phyloP scores from a whole-genome alignment of 2,888 invertebrate species.

The Drosophila subsilvestris region DNA sequence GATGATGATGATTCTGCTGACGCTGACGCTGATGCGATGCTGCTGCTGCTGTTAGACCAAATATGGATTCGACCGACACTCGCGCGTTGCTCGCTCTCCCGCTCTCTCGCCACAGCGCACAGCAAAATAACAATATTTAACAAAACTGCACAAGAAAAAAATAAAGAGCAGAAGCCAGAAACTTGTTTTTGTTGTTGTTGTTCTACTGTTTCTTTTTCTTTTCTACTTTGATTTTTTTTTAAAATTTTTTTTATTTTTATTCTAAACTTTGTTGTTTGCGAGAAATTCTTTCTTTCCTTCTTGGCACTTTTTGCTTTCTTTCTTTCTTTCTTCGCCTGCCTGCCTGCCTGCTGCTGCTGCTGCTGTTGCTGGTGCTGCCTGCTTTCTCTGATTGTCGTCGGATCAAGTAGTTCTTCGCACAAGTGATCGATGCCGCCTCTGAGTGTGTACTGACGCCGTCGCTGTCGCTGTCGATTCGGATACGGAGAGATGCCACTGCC shows the following conservation, averaged over 20 bases:
- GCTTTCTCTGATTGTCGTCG: constrained; percentile 44
- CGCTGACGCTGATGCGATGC: constrained; percentile 3
- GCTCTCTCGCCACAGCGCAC: constrained; percentile 34
- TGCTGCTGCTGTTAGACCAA: constrained; percentile 61
- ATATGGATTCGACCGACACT: constrained; percentile 47
- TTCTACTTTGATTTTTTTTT: constrained; percentile 33
- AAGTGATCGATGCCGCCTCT: constrained; percentile 83
- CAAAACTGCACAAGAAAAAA: constrained; percentile 48
- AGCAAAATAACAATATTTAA: constrained; percentile 52
- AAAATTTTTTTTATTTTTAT: constrained; percentile 5
- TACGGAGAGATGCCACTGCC: constrained; percentile 19
- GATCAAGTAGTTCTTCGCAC: constrained; percentile 69
- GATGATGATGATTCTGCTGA: background rate
- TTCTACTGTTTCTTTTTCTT: constrained; percentile 31
- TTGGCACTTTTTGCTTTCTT: constrained; percentile 13
- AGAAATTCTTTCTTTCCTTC: constrained; percentile 21
- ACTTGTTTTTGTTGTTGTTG: constrained; percentile 38
- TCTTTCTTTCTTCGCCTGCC: constrained; percentile 21
- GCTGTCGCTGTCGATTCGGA: constrained; percentile 10
- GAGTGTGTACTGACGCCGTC: constrained; percentile 80
- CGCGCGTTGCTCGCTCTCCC: constrained; percentile 51
- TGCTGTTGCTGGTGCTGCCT: constrained; percentile 15
- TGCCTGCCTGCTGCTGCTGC: constrained; percentile 15
- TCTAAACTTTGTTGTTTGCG: constrained; percentile 7
- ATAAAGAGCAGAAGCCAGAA: constrained; percentile 37